These are phyloP conservation scores for Gopherus evgoodei DNA, from an alignment of 2,113 vertebrate genomes.

Conservation along the genomic window DNA sequence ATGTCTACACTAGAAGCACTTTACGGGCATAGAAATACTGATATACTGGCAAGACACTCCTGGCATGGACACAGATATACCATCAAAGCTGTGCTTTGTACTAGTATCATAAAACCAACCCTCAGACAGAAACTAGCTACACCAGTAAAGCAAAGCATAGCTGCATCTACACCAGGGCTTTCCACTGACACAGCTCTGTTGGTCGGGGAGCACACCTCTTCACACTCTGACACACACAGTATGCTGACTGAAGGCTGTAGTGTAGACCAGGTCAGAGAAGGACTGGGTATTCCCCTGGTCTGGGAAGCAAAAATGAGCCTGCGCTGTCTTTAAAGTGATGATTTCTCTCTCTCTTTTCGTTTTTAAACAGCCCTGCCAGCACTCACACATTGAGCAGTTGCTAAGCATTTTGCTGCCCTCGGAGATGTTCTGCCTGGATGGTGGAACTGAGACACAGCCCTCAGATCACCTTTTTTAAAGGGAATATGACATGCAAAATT, in stretches of 20 bases:
- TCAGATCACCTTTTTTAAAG: not conserved
- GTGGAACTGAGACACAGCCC: not conserved
- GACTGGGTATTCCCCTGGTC: not conserved
- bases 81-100: not conserved
- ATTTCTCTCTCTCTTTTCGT: not conserved
- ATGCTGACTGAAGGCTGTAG: not conserved
- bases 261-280: not conserved
- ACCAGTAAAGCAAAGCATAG: not conserved
- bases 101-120: not conserved
- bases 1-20: not conserved
- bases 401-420: not conserved
- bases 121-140: not conserved
- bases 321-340: not conserved
- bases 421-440: not conserved
- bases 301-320: not conserved
- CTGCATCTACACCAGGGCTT: not conserved
- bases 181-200: not conserved
- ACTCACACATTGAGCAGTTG: not conserved
- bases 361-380: not conserved
- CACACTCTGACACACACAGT: not conserved
- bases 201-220: not conserved
- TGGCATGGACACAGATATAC: not conserved
- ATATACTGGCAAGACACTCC: not conserved
- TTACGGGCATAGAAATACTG: not conserved
- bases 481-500: not conserved